Evolutionary conservation across 2,888 invertebrate species (phyloP), one percentile per base, ranked within the genome.

Genomic region (Ferrisia virgata): DNA sequence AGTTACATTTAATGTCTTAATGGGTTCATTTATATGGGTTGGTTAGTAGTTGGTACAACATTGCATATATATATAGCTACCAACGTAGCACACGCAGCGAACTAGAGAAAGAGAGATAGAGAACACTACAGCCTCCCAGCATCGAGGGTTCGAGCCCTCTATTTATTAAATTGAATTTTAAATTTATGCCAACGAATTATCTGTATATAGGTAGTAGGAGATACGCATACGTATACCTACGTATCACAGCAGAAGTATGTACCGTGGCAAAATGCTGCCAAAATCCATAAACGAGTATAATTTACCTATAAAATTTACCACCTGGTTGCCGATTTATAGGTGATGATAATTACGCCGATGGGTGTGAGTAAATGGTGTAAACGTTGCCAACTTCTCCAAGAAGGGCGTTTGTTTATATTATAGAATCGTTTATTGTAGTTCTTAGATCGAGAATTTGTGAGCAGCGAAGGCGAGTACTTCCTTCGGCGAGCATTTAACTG

Each of bases 151-250:
- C 22, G 22, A 28, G 40, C 39, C 43, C 31, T 80, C 53, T 81
- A 81, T 81, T 58, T 81, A 81, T 81, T 81, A 81, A 58, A 81
- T 81, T 81, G 81, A 81, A 81, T 81, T 47, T 81, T 58, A 58
- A 33, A 81, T 53, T 53, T 53, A 53, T 53, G 22, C 53, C 53
- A 22, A 18, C 18, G 53, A 53, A 53, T 53, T 53, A 22, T 53
- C 53, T 53, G n/a, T n/a, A n/a, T n/a, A n/a, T n/a, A n/a, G n/a
- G n/a, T n/a, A n/a, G n/a, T n/a, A n/a, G n/a, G n/a, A n/a, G n/a
- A n/a, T n/a, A n/a, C n/a, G n/a, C n/a, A n/a, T n/a, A n/a, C n/a
- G n/a, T n/a, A n/a, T n/a, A n/a, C n/a, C n/a, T 28, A 25, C 31
- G 53, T 28, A 6, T 9, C 2, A 18, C 33, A 79, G 18, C 2